A percentile compares a stretch with the other conserved stretches of the same genome.
Evolutionary conservation across 1,140 invertebrate species (phyloP).

Genomic region (Conus ventricosus): DNA sequence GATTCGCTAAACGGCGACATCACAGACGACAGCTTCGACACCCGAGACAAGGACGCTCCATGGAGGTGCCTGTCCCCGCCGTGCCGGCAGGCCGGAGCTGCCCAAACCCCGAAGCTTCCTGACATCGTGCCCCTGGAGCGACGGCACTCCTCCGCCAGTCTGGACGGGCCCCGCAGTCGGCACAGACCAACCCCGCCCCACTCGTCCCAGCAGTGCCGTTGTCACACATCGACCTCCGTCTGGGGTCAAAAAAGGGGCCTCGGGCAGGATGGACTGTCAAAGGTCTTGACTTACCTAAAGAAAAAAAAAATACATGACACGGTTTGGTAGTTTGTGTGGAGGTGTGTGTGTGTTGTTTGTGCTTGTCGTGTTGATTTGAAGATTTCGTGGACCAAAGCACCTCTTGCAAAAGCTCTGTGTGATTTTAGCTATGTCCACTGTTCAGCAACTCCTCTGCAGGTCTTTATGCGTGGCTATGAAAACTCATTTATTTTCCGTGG

Average conservation of each 20-base stretch:
- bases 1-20: not conserved
- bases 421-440: too few relatives aligned
- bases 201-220: slow-evolving; percentile 18
- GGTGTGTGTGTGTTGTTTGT: too few relatives aligned
- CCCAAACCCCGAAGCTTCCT: slow-evolving; percentile 1
- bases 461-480: too few relatives aligned
- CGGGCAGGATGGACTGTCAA: slow-evolving; percentile 43
- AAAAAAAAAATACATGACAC: slow-evolving; percentile 69
- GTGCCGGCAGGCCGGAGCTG: not conserved
- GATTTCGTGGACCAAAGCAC: not conserved
- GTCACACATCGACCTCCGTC: slow-evolving; percentile 14
- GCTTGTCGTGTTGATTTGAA: not conserved
- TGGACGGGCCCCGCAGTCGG: slow-evolving; percentile 22
- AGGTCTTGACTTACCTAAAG: slow-evolving; percentile 60
- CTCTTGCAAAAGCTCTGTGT: not conserved
- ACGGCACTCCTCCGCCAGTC: not conserved
- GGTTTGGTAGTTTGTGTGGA: slow-evolving; percentile 45
- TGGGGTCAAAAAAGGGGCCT: slow-evolving; percentile 26
- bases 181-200: not conserved
- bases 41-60: slow-evolving; percentile 13
- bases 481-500: too few relatives aligned
- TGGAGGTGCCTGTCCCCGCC: not conserved
- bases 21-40: not conserved
- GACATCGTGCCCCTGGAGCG: slow-evolving; percentile 27
- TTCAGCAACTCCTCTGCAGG: too few relatives aligned